Base-by-base conservation (phyloP, 2,113 vertebrate species). In the Chroicocephalus ridibundus region DNA sequence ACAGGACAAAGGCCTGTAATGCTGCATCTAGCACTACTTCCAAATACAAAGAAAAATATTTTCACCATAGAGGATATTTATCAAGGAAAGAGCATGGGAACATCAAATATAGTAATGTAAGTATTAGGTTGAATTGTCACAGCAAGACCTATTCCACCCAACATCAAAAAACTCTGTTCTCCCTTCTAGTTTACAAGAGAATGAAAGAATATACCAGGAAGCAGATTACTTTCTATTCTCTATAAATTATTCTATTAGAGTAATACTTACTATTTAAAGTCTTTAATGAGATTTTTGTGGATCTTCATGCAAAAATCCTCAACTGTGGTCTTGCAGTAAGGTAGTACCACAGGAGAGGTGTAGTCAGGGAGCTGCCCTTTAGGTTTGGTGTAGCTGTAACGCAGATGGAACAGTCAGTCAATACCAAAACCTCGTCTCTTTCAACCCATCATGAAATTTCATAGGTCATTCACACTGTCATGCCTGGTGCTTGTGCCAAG, bases 261-360 rank as follows among this genome's bases (percentile, higher is more conserved):
- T 19, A 42, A 80, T 96, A 99, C 99, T 99, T 97, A 99, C 99
- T 99, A 99, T 95, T 99, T 99, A 8, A 99, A 99, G 95, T 99
- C 99, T 96, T 99, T 99, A 92, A 99, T 98, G 70, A 99, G 99
- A 94, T 99, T 99, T 98, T 99, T 99, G 98, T 99, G 99, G 92
- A 99, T 99, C 98, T 99, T 99, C 94, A 99, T 98, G 97, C 99
- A 99, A 97, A 99, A 99, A 93, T 99, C 99, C 78, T 99, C 99
- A 36, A 99, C 99, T 1, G 99, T 82, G 11, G 99, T 99, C 93
- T 97, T 98, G 32, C 95, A 98, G 27, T 99, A 98, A 65, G 99
- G 99, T 60, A 99, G 97, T 5, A 99, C 99, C 17, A 99, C 99
- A 13, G 99, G 99, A 47, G 99, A 98, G 2, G 98, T 99, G 90